Conservation (phyloP, 1,140 invertebrate genomes). For the Trigoniulus corallinus region DNA sequence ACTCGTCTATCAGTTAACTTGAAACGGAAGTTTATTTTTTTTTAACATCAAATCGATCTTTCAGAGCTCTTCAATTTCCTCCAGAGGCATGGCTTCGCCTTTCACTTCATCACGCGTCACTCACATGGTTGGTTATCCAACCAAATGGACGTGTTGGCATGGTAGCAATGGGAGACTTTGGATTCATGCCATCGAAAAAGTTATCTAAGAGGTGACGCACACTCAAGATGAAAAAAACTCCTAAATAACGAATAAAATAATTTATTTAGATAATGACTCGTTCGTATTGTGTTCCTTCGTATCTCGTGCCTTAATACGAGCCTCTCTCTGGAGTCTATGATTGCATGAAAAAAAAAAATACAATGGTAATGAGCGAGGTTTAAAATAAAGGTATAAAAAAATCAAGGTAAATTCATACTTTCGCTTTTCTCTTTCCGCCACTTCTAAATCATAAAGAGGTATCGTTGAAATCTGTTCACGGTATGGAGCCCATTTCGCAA, state of each 20-base stretch:
- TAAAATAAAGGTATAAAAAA: no score
- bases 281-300: no score
- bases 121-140: conserved; percentile 75
- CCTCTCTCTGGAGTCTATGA: no score
- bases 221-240: no score
- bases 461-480: conserved; percentile 43
- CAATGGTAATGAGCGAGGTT: no score
- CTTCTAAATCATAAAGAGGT: conserved; percentile 25
- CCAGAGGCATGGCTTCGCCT: conserved; percentile 91
- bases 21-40: conserved; percentile 11
- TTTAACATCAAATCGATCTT: no score
- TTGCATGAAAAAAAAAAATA: no score
- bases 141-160: conserved; percentile 72
- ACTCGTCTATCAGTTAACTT: neutral
- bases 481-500: conserved; percentile 36
- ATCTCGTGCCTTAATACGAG: neutral
- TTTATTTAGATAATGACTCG: no score
- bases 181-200: conserved; percentile 62
- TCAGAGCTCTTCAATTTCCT: conserved; percentile 88
- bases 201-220: conserved; percentile 30
- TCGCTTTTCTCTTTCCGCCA: conserved; percentile 9
- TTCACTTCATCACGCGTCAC: conserved; percentile 74
- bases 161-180: conserved; percentile 63
- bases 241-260: no score
- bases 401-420: no score